Evolutionary conservation across 2,113 vertebrate genomes (phyloP), one percentile per base, ranked within the genome.

Genomic region (Camelus bactrianus): DNA sequence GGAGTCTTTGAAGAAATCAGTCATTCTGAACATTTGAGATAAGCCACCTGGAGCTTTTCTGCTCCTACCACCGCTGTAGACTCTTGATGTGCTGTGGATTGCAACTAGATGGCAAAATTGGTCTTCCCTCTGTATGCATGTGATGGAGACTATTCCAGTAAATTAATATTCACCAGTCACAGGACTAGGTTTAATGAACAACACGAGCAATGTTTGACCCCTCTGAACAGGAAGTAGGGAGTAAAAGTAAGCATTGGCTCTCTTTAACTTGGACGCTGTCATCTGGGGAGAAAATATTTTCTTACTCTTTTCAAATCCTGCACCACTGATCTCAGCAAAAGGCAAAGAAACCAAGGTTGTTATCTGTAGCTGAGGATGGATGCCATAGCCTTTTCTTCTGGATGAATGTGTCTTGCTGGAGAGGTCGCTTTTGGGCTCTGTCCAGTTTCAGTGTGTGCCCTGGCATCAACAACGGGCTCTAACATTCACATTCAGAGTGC

Each of bases 361-460:
- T 79, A 67, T 35, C 52, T 96, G 52, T 73, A 77, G 28, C 72
- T 73, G 70, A 77, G 35, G 60, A 38, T 38, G 48, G 81, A 67
- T 20, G 35, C 69, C 72, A 2, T 52, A 48, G 35, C 15, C 4
- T 77, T 86, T 62, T 80, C 38, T 84, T 82, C 52, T 83, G 64
- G 67, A 54, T 50, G 58, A 52, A 69, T 64, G 32, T 48, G 22
- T 92, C 89, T 84, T 82, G 65, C 24, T 42, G 56, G 50, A 82
- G 70, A 93, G 89, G 17, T 95, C 20, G 69, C 81, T 93, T 90
- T 89, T 16, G 65, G 48, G 19, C 28, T 94, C 50, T 92, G 65
- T 16, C 35, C 58, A 28, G n/a, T 82, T 94, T 95, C 81, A 58
- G 22, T 30, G 6, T 88, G 32, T 97, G n/a, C 60, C n/a, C 30